Base-by-base conservation (phyloP, 2,797 vertebrate species). In the Sebastes trivittatus region DNA sequence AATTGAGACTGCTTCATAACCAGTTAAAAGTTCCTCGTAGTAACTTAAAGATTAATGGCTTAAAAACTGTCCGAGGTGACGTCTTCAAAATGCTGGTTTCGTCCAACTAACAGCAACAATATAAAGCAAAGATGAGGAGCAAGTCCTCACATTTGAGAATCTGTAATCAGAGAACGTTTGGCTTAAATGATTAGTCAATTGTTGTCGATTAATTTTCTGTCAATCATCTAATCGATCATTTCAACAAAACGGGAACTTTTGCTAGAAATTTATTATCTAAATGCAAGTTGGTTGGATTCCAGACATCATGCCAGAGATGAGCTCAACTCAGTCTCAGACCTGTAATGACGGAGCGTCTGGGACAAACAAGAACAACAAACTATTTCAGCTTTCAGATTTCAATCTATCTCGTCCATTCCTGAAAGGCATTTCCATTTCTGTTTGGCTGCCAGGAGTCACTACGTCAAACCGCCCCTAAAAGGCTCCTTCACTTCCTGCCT, bases 401-500 rank as follows among this genome's bases (percentile, higher is more conserved):
- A 0, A 73, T 71, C 62, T 22, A 64, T 81, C 34, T 32, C 10
- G 22, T 72, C 29, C 7, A 27, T 74, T 87, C 81, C 68, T 55
- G 16, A 70, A 58, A 80, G 67, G 42, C 29, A 67, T 78, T 88
- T 82, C 23, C 58, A 60, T 78, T 70, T 78, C 7, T 71, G 69
- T 68, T 71, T 60, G 72, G 72, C 78, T 67, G 78, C 72, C 65
- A 83, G 67, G 52, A 76, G 66, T 70, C 73, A 75, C 68, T 59
- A 59, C 1, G 11, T 73, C 68, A 36, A 73, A 46, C 52, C 55
- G 64, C 63, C 66, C 55, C 61, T 58, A 60, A 74, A 32, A 1
- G 56, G 67, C 78, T 74, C 49, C 69, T 46, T 73, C 62, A 72
- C 79, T 83, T 83, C 75, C 75, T 80, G 38, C 58, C 58, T 83